Percentiles rank a stretch among this genome's conserved stretches.
phyloP scores from a whole-genome alignment of 2,888 invertebrate species.

The Napeogenes inachia region DNA sequence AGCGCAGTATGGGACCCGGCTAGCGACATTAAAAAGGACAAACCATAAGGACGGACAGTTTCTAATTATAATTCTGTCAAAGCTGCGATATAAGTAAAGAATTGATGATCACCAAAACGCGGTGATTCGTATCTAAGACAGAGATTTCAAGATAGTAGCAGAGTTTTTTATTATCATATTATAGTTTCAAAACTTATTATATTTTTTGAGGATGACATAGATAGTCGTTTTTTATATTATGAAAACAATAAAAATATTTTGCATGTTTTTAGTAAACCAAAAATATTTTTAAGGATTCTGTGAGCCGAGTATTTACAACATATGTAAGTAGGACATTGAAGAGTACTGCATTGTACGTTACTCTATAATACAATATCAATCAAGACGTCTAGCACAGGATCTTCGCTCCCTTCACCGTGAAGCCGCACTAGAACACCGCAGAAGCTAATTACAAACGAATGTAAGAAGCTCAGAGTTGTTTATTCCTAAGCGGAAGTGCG shows the following conservation, averaged over 20 bases:
- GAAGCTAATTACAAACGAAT: constrained; percentile 45
- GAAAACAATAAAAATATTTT: background rate
- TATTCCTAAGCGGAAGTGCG: constrained; percentile 41
- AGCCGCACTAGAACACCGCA: constrained; percentile 58
- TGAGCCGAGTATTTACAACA: no score
- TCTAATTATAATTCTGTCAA: constrained; percentile 78
- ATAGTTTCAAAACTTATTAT: constrained; percentile 6
- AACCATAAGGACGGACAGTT: constrained; percentile 72
- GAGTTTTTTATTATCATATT: constrained; percentile 39
- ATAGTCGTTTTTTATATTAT: background rate
- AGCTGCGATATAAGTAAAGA: constrained; percentile 68
- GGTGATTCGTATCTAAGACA: constrained; percentile 67
- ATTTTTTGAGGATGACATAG: background rate
- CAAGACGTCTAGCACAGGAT: constrained; percentile 61
- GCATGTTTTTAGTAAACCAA: background rate
- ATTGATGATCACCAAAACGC: constrained; percentile 71
- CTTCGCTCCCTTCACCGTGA: constrained; percentile 69
- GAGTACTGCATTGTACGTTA: no score
- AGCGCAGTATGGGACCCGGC: constrained; percentile 74
- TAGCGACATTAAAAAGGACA: constrained; percentile 76
- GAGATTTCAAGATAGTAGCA: constrained; percentile 59
- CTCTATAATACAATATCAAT: constrained; percentile 9
- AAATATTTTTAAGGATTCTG: no score
- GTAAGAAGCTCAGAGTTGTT: constrained; percentile 42
- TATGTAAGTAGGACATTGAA: no score